Conservation (phyloP, 2,113 vertebrate species). For the Lepidothrix coronata region DNA sequence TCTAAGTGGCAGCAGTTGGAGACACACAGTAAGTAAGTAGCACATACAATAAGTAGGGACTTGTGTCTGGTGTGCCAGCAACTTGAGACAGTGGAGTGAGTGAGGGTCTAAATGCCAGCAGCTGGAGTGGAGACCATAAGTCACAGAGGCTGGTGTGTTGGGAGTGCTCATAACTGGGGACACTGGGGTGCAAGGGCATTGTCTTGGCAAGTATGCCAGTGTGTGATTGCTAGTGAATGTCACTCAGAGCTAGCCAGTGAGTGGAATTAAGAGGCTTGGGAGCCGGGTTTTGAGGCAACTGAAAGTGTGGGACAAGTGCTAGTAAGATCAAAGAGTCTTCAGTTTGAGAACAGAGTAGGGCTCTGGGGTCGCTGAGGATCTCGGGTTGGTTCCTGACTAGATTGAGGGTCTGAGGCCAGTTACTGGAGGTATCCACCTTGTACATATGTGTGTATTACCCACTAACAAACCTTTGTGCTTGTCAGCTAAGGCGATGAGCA, state of each 20-base stretch:
- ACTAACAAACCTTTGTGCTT: not conserved
- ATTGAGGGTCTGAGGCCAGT: not conserved
- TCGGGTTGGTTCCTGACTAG: not conserved
- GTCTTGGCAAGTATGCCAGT: not conserved
- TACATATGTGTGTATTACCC: not conserved
- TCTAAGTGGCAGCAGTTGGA: not conserved
- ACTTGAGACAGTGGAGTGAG: not conserved
- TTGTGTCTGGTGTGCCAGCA: not conserved
- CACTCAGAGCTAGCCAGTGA: not conserved
- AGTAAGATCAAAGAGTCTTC: not conserved
- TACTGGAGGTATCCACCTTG: not conserved
- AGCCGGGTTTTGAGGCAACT: not conserved
- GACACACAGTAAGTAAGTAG: not conserved
- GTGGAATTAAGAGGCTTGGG: not conserved
- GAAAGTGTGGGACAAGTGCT: not conserved
- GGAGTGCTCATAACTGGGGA: not conserved
- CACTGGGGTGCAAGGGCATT: rapidly evolving
- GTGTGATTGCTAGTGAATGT: not conserved
- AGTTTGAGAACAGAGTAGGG: not conserved
- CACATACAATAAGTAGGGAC: not conserved
- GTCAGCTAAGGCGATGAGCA: not conserved
- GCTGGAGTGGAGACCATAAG: not conserved
- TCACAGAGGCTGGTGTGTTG: not conserved
- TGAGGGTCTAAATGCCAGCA: not conserved
- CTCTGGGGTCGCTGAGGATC: not conserved